These are phyloP conservation scores for Brenthis daphne DNA, from an alignment of 2,888 invertebrate species.

Conservation along the genomic window DNA sequence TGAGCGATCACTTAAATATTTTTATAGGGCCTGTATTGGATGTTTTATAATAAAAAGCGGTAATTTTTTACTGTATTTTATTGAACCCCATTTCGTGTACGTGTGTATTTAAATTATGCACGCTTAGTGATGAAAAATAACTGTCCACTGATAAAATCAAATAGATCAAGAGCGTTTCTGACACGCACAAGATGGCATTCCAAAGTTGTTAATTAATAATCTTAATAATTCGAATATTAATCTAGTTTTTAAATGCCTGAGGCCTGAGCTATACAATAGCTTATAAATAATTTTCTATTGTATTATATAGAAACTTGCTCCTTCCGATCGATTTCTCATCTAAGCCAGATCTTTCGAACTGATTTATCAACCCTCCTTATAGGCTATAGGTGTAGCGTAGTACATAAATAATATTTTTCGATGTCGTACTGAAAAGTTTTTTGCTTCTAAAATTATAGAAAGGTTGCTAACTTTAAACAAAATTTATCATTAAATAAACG, in stretches of 20 bases:
- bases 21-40: not conserved
- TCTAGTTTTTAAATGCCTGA: not conserved
- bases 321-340: too few species aligned
- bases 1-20: not conserved
- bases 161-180: constrained; percentile 2
- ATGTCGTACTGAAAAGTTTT: too few species aligned
- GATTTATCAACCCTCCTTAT: too few species aligned
- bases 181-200: constrained; percentile 9
- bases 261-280: too few species aligned
- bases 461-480: too few species aligned
- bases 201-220: not conserved
- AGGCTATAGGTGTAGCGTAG: too few species aligned
- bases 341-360: too few species aligned
- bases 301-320: too few species aligned
- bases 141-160: constrained; percentile 8
- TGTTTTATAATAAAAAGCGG: not conserved
- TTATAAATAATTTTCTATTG: not conserved
- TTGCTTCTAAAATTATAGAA: too few species aligned
- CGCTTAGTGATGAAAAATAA: constrained; percentile 2
- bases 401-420: too few species aligned
- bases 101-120: constrained; percentile 8
- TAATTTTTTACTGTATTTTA: not conserved
- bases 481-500: too few species aligned
- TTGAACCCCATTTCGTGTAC: not conserved
- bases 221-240: not conserved